These are phyloP conservation scores for Ophthalmolycus amberensis DNA, from an alignment of 2,113 vertebrate species.

Conservation along the genomic window DNA sequence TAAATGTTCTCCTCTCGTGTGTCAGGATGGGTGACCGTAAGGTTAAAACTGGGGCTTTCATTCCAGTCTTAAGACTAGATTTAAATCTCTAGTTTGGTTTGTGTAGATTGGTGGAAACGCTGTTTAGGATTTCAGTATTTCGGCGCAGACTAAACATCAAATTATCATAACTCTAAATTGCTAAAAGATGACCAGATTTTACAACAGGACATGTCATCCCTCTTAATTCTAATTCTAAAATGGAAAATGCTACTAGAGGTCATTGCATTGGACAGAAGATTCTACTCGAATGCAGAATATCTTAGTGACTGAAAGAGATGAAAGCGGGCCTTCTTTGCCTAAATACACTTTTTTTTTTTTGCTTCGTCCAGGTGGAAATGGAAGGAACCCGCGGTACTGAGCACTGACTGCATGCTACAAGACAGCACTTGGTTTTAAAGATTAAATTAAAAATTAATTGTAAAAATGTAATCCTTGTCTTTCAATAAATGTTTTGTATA, in stretches of 20 bases:
- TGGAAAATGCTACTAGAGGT: background rate
- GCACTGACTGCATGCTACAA: background rate
- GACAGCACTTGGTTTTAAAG: conserved; percentile 5
- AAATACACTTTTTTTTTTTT: background rate
- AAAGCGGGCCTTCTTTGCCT: background rate
- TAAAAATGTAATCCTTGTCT: background rate
- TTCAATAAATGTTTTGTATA: conserved; percentile 32
- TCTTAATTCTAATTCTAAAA: background rate
- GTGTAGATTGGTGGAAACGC: background rate
- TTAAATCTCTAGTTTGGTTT: background rate
- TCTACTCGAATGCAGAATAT: background rate
- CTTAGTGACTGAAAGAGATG: background rate
- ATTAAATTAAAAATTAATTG: conserved; percentile 6
- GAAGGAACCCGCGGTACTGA: conserved; percentile 26
- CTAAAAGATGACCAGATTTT: background rate
- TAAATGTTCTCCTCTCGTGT: too few relatives aligned
- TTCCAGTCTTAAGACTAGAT: background rate
- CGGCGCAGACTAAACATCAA: background rate
- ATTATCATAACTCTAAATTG: background rate
- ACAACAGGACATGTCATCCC: background rate
- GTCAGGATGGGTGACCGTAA: background rate
- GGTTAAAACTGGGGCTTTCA: background rate
- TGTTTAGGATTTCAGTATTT: too few relatives aligned
- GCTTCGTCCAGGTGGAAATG: conserved; percentile 50
- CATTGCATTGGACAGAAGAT: background rate